phyloP scores from a whole-genome alignment of 2,113 vertebrate species.

The Dipodomys spectabilis region DNA sequence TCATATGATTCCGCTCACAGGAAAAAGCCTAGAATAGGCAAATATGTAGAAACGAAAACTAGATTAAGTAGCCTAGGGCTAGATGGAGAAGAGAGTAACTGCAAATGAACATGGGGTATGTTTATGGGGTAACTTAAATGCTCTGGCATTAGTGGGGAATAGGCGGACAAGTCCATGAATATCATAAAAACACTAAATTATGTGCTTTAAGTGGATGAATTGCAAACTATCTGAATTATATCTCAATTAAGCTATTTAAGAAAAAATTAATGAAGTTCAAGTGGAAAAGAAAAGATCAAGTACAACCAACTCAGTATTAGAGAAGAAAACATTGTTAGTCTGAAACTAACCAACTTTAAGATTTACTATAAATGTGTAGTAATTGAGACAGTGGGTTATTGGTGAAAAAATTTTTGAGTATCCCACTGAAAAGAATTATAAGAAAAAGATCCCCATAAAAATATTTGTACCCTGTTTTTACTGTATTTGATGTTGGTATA shows the following conservation, averaged over 20 bases:
- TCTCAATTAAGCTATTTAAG: background rate
- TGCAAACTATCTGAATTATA: background rate
- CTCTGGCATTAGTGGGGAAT: background rate
- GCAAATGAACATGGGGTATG: background rate
- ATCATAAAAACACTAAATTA: constrained; percentile 1
- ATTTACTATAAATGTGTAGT: background rate
- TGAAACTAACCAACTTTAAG: background rate
- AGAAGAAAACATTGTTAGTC: background rate
- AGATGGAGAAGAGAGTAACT: background rate
- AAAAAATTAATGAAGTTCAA: background rate
- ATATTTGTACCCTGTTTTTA: background rate
- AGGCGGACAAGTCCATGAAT: background rate
- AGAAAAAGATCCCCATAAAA: background rate
- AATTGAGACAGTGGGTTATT: background rate
- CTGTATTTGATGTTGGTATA: too few species aligned
- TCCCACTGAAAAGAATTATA: background rate
- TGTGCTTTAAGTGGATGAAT: background rate
- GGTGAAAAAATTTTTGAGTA: background rate
- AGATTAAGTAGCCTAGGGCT: background rate
- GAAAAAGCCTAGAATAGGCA: background rate
- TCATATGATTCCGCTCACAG: background rate
- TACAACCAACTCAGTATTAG: background rate
- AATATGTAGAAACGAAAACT: background rate
- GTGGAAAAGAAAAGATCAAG: constrained; percentile 8
- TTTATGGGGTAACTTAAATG: background rate